Percentiles rank a stretch among this genome's conserved stretches.
Conservation (phyloP, 2,797 vertebrate genomes). For the Chromis chromis region DNA sequence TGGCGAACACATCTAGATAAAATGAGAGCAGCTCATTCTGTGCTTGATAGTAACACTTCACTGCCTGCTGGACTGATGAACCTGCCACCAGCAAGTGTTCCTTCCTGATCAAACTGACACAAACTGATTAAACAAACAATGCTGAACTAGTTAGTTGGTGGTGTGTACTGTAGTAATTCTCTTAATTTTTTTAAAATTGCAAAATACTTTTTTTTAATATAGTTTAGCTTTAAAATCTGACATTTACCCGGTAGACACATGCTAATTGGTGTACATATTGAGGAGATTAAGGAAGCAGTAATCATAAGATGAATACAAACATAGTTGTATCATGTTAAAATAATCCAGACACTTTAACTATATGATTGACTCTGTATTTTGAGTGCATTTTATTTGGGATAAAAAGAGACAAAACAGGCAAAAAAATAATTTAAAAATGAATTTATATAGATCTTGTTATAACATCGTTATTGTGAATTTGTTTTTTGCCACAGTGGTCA, state of each 20-base stretch:
- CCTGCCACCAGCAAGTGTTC: constrained; percentile 1
- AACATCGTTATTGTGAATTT: no score
- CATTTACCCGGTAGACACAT: neutral
- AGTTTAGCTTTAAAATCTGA: neutral
- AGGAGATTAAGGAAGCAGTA: neutral
- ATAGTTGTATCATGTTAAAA: no score
- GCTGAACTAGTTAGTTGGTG: neutral
- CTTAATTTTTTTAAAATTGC: no score
- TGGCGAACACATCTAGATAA: constrained; percentile 14
- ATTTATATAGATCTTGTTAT: no score
- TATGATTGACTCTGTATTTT: no score
- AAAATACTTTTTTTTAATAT: no score
- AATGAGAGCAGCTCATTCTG: constrained; percentile 14
- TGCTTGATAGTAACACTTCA: constrained; percentile 3
- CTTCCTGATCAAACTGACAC: constrained; percentile 10
- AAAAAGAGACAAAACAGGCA: no score
- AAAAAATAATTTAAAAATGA: no score
- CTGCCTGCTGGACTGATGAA: neutral
- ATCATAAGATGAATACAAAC: neutral
- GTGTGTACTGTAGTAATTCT: no score
- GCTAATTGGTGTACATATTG: neutral
- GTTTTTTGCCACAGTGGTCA: no score
- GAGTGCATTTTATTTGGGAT: no score
- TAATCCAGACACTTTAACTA: no score
- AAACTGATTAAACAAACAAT: neutral